Evolutionary conservation across 2,888 invertebrate genomes (phyloP), one percentile per base, ranked within the genome.

Genomic region (Callinectes sapidus): DNA sequence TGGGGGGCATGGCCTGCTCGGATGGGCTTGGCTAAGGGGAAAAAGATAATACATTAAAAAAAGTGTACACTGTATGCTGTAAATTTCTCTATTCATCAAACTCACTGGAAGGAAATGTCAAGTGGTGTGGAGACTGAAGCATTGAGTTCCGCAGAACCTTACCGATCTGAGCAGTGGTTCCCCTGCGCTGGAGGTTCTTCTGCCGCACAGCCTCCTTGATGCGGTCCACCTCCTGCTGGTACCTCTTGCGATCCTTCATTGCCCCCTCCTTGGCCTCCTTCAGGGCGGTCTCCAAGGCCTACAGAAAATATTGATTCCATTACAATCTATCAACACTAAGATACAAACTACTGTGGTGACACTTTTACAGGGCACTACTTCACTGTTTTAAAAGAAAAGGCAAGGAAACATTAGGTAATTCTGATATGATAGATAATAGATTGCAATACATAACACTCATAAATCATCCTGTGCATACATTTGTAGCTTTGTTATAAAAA

Each of bases 151-250:
- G 1, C 8, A 71, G 6, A 5, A 28, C 13, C 96, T 96, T 95
- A 97, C 97, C 98, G 95, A 99, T 99, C 96, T 99, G 99, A 95
- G 99, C 99, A 95, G 97, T 97, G 95, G 98, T 98, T 95, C 99
- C 99, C 95, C 99, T 97, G 95, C 99, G 97, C 92, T 98, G 98
- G 95, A 99, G 97, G 96, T 99, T 99, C 97, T 99, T 99, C 96
- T 99, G 99, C 96, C 99, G 97, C 87, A 99, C 99, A 87, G 99
- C 99, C 96, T 99, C 99, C 96, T 99, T 99, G 96, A 99, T 99
- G 95, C 99, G 97, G 96, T 99, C 99, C 93, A 99, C 99, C 96
- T 99, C 99, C 96, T 98, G 98, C 96, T 99, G 99, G 96, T 99
- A 99, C 96, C 99, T 97, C 96, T 99, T 99, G 95, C 99, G 97